These are phyloP conservation scores for Nycticryphes semicollaris DNA, from an alignment of 2,113 vertebrate genomes.

Conservation along the genomic window DNA sequence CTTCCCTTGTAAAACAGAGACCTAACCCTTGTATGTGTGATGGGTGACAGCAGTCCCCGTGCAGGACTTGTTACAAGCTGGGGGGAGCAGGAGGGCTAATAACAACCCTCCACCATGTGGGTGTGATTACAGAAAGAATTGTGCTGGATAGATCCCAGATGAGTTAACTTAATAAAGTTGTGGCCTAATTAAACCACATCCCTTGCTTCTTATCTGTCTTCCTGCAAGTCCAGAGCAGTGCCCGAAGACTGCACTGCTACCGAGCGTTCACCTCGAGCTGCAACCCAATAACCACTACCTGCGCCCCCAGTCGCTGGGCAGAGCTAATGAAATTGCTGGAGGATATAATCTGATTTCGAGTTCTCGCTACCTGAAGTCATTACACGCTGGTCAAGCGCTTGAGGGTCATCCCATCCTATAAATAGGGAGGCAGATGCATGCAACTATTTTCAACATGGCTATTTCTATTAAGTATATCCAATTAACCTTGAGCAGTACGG, in stretches of 20 bases:
- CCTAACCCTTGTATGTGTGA: neutral
- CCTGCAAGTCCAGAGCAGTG: slow-evolving; percentile 22
- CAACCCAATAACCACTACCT: neutral
- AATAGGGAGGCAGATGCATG: neutral
- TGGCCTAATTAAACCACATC: slow-evolving; percentile 63
- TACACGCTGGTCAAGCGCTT: neutral
- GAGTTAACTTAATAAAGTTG: slow-evolving; percentile 61
- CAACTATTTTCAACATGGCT: neutral
- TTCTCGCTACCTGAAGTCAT: neutral
- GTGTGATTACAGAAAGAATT: slow-evolving; percentile 42
- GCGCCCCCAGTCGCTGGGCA: fast-evolving
- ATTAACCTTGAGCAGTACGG: neutral
- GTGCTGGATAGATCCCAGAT: slow-evolving; percentile 56
- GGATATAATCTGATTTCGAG: neutral
- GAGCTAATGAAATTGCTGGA: neutral
- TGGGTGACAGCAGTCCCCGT: neutral
- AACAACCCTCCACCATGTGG: slow-evolving; percentile 30
- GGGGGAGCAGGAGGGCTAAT: neutral
- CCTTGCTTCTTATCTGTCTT: slow-evolving; percentile 60
- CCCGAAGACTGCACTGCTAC: neutral
- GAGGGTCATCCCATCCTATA: neutral
- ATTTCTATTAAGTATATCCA: slow-evolving; percentile 7
- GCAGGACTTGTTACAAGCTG: neutral
- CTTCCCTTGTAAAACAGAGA: neutral
- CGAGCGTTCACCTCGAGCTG: neutral